Evolutionary conservation across 1,140 invertebrate species (phyloP).

Genomic region (Meteorus sp.): DNA sequence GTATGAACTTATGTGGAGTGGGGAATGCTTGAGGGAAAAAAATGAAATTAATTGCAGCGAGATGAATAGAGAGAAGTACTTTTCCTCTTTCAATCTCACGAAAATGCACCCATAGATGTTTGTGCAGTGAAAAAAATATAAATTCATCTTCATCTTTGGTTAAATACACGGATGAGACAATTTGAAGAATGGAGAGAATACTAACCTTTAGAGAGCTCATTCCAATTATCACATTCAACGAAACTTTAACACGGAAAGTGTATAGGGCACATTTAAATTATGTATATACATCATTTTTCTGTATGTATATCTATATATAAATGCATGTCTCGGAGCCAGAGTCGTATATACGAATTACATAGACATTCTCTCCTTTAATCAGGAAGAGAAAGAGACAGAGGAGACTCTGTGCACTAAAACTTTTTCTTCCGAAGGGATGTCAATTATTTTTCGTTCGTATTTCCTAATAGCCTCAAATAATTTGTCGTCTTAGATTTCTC

Average conservation of each 20-base stretch:
- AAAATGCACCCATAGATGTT: not conserved
- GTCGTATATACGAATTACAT: conserved; percentile 15
- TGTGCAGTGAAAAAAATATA: not conserved
- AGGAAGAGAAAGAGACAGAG: not conserved
- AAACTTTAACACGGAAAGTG: conserved; percentile 32
- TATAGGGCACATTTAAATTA: conserved; percentile 33
- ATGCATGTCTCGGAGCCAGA: conserved; percentile 27
- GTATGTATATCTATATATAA: conserved; percentile 8
- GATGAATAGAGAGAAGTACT: no score
- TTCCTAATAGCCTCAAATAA: conserved; percentile 1
- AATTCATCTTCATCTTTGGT: conserved; percentile 16
- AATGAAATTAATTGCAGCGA: no score
- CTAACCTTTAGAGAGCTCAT: conserved; percentile 22
- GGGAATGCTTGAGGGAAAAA: no score
- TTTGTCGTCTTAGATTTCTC: conserved; percentile 2
- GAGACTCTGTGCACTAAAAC: not conserved
- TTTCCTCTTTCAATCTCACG: not conserved
- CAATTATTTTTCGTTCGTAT: conserved; percentile 8
- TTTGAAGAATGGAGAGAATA: conserved; percentile 26
- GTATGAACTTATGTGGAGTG: no score
- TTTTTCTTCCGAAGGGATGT: conserved; percentile 13
- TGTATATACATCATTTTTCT: conserved; percentile 24
- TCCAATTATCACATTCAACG: conserved; percentile 30
- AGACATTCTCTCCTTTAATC: not conserved
- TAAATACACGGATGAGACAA: conserved; percentile 20